A percentile compares a stretch with the other conserved stretches of the same genome.
Conservation (phyloP, 2,113 vertebrate species). For the Podilymbus podiceps region DNA sequence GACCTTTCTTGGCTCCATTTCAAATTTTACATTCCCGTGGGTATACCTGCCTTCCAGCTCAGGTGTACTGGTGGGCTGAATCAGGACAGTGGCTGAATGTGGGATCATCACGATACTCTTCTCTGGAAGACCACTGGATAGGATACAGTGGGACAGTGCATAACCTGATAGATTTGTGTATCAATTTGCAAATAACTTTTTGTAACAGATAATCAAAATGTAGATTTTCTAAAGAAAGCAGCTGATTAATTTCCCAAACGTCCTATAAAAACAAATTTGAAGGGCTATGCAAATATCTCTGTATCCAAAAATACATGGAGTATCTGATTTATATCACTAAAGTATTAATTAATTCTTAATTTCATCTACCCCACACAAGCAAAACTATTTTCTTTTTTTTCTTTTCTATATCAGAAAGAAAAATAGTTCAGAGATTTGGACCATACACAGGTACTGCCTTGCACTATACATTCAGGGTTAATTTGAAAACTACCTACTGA, state of each 20-base stretch:
- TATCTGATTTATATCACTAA: not conserved
- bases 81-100: not conserved
- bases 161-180: not conserved
- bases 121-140: not conserved
- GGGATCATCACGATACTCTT: not conserved
- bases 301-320: not conserved
- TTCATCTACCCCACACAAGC: not conserved
- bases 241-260: not conserved
- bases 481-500: not conserved
- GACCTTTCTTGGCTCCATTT: not conserved
- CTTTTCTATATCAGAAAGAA: not conserved
- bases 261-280: not conserved
- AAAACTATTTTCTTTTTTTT: not conserved
- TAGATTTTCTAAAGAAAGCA: not conserved
- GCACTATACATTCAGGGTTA: not conserved
- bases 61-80: fast-evolving
- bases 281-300: not conserved
- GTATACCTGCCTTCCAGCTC: not conserved
- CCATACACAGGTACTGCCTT: not conserved
- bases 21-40: not conserved
- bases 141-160: fast-evolving
- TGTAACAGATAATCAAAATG: not conserved
- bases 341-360: not conserved
- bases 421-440: not conserved
- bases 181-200: not conserved